These are phyloP conservation scores for Brotula barbata DNA, from an alignment of 2,797 vertebrate genomes.

Conservation along the genomic window DNA sequence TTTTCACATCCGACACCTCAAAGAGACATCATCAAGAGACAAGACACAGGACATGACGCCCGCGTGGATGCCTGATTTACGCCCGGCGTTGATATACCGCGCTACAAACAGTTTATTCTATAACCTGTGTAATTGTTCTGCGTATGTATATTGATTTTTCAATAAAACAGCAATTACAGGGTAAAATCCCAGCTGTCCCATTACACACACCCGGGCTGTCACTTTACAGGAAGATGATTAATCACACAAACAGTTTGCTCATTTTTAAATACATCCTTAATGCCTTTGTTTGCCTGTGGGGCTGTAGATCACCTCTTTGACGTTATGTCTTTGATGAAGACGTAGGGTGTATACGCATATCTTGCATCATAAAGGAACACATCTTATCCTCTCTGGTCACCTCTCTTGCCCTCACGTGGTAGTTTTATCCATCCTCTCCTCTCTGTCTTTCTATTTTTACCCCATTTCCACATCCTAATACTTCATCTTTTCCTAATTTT, in stretches of 20 bases:
- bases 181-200: slow-evolving; percentile 64
- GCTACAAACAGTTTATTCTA: slow-evolving; percentile 31
- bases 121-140: slow-evolving; percentile 60
- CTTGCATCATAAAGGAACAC: too few species aligned
- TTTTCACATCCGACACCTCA: slow-evolving; percentile 39
- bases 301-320: slow-evolving; percentile 38
- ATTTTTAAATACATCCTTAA: slow-evolving; percentile 63
- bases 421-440: slow-evolving; percentile 24
- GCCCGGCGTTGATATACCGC: slow-evolving; percentile 28
- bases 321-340: slow-evolving; percentile 38
- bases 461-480: slow-evolving; percentile 33
- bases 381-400: slow-evolving; percentile 30
- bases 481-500: slow-evolving; percentile 42
- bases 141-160: slow-evolving; percentile 65
- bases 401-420: slow-evolving; percentile 18
- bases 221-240: slow-evolving; percentile 63
- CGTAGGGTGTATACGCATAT: slow-evolving; percentile 42
- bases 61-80: slow-evolving; percentile 25
- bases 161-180: slow-evolving; percentile 72
- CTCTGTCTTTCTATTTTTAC: slow-evolving; percentile 30
- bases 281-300: slow-evolving; percentile 37
- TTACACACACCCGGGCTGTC: slow-evolving; percentile 53
- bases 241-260: slow-evolving; percentile 61
- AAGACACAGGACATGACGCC: slow-evolving; percentile 10
- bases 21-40: slow-evolving; percentile 31